These are phyloP conservation scores for Lepidurus apus DNA, from an alignment of 1,140 invertebrate genomes.

Conservation along the genomic window DNA sequence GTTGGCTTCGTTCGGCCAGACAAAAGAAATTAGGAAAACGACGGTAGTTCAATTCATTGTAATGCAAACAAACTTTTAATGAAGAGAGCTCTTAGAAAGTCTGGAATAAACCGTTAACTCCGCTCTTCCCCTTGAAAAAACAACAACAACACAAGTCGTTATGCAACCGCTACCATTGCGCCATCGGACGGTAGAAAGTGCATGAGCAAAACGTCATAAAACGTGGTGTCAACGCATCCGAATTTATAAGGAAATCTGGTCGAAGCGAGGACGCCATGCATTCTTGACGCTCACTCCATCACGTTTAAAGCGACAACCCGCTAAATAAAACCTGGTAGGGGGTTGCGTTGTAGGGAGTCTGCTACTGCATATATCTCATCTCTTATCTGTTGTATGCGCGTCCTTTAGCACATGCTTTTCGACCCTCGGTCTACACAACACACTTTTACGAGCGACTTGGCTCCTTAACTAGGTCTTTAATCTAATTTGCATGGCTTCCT, in stretches of 20 bases:
- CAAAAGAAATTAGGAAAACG: slow-evolving; percentile 12
- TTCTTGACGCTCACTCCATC: slow-evolving; percentile 14
- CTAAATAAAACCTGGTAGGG: neutral
- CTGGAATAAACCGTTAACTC: too few species aligned
- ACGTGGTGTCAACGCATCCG: neutral
- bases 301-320: slow-evolving; percentile 5
- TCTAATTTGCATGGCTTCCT: slow-evolving; percentile 10
- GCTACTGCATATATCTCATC: neutral
- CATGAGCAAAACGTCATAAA: neutral
- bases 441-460: slow-evolving; percentile 13
- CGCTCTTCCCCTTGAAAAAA: too few species aligned
- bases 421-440: neutral
- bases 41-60: neutral
- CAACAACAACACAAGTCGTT: too few species aligned
- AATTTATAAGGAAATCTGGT: neutral
- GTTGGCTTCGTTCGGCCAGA: neutral
- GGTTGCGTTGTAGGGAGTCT: neutral
- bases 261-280: neutral
- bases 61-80: too few species aligned
- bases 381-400: neutral
- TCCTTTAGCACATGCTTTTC: neutral
- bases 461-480: slow-evolving; percentile 1
- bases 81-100: too few species aligned
- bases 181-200: neutral
- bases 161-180: too few species aligned